Conservation (phyloP, 2,113 vertebrate genomes). For the Nanorana parkeri region DNA sequence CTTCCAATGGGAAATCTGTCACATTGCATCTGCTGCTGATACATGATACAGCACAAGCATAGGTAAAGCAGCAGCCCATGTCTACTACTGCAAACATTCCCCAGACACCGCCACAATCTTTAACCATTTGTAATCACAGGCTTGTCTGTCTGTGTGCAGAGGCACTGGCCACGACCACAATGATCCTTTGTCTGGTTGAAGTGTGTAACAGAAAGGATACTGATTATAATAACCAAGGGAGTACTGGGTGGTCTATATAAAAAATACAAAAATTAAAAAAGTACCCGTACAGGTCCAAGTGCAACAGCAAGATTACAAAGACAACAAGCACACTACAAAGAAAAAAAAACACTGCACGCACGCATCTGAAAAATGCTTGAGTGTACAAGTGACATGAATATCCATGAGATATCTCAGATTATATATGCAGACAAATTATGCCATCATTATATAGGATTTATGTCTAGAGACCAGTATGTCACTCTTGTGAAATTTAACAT, state of each 20-base stretch:
- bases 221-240: background rate
- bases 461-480: too few relatives aligned
- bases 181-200: constrained; percentile 5
- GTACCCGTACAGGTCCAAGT: background rate
- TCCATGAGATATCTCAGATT: too few relatives aligned
- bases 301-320: background rate
- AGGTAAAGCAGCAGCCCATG: constrained; percentile 14
- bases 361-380: too few relatives aligned
- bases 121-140: constrained; percentile 25
- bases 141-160: constrained; percentile 5
- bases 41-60: constrained; percentile 49
- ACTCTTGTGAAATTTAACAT: too few relatives aligned
- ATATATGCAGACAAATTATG: too few relatives aligned
- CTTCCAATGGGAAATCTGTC: constrained; percentile 63
- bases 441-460: too few relatives aligned
- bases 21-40: constrained; percentile 63
- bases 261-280: background rate
- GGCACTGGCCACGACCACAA: constrained; percentile 1
- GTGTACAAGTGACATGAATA: too few relatives aligned
- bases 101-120: constrained; percentile 25
- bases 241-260: constrained; percentile 18
- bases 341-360: background rate
- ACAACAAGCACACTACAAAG: background rate
- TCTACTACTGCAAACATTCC: constrained; percentile 46
- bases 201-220: background rate